Conservation (phyloP, 2,888 invertebrate genomes). For the Argyra leucocephala region DNA sequence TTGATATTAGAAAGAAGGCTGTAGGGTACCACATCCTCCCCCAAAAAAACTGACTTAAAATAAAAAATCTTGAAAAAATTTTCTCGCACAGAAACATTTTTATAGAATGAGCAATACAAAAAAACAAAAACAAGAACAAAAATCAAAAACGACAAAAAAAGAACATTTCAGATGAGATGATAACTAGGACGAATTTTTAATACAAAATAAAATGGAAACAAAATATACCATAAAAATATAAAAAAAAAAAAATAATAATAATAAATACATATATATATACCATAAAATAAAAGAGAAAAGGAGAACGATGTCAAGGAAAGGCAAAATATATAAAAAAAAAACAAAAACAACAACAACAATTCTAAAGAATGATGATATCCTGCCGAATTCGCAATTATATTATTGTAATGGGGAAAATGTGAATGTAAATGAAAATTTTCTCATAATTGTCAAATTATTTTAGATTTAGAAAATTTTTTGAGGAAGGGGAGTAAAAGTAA, state of each 20-base stretch:
- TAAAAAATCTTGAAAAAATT: too few species aligned
- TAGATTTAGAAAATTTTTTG: background rate
- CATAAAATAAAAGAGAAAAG: background rate
- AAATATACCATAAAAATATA: background rate
- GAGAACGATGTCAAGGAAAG: background rate
- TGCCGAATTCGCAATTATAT: constrained; percentile 1
- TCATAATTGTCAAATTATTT: constrained; percentile 6
- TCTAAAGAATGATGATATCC: background rate
- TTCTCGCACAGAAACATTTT: too few species aligned
- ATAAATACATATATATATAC: too few species aligned
- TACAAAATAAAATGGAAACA: background rate
- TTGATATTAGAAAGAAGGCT: background rate
- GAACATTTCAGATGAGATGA: constrained; percentile 1
- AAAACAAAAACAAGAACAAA: background rate
- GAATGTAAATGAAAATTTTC: constrained; percentile 2
- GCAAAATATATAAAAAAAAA: background rate
- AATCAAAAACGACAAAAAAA: background rate
- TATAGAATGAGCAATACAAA: too few species aligned
- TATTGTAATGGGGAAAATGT: background rate
- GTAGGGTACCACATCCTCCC: too few species aligned
- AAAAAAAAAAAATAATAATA: background rate
- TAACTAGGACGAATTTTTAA: background rate
- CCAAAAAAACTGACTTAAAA: too few species aligned
- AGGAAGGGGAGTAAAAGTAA: background rate
- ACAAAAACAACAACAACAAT: too few species aligned